These are phyloP conservation scores for Papilio protenor DNA, from an alignment of 2,888 invertebrate species.

Conservation along the genomic window DNA sequence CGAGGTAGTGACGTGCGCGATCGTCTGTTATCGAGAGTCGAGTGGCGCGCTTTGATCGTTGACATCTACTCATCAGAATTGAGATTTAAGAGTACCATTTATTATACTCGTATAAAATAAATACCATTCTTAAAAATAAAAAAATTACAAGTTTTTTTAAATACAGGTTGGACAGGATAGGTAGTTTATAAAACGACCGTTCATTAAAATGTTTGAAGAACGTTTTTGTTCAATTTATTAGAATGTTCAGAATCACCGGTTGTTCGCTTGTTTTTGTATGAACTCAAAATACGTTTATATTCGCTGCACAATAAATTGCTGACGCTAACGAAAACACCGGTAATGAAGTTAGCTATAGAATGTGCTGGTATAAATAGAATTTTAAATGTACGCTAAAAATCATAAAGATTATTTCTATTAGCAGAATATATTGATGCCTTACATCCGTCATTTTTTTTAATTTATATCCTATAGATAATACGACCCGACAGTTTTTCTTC, in stretches of 20 bases:
- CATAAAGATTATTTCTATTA: slow-evolving; percentile 2
- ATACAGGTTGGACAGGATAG: too few relatives aligned
- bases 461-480: too few relatives aligned
- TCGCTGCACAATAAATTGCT: slow-evolving; percentile 16
- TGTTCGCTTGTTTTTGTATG: slow-evolving; percentile 18
- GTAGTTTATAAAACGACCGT: neutral
- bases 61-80: slow-evolving; percentile 27
- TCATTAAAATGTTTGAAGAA: neutral
- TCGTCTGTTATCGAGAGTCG: slow-evolving; percentile 24
- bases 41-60: slow-evolving; percentile 28
- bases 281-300: slow-evolving; percentile 11
- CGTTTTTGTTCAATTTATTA: neutral
- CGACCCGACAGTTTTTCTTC: too few relatives aligned
- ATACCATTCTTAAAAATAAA: too few relatives aligned
- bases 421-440: too few relatives aligned
- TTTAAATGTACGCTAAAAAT: slow-evolving; percentile 5
- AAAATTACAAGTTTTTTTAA: too few relatives aligned
- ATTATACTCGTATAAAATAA: neutral
- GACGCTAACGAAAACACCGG: slow-evolving; percentile 21
- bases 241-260: neutral
- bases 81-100: slow-evolving; percentile 11
- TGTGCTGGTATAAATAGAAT: slow-evolving; percentile 16
- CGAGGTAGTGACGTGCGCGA: slow-evolving; percentile 33
- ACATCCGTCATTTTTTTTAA: too few relatives aligned
- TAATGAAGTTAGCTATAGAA: slow-evolving; percentile 28